phyloP scores from a whole-genome alignment of 2,113 vertebrate genomes.

The Ciconia stormi region DNA sequence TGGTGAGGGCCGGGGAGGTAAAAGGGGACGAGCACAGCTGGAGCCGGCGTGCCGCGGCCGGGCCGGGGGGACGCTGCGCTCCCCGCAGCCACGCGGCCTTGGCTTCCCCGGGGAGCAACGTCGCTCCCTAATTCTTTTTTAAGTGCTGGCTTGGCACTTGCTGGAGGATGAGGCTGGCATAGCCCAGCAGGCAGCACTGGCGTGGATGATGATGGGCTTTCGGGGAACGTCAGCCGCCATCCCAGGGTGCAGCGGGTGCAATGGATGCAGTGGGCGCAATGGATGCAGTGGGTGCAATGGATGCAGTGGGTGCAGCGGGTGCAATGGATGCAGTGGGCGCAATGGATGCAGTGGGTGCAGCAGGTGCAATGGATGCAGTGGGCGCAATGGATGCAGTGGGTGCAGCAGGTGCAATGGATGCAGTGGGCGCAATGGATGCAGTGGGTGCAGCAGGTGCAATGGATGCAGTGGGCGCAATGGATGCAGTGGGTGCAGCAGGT shows the following conservation, averaged over 20 bases:
- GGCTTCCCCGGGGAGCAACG: rapidly evolving
- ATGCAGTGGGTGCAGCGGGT: background rate
- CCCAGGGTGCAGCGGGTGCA: rapidly evolving
- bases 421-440: background rate
- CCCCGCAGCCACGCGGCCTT: rapidly evolving
- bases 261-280: rapidly evolving
- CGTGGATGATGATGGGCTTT: background rate
- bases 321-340: background rate
- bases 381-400: rapidly evolving
- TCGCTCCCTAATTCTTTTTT: background rate
- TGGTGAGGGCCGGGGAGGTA: conserved; percentile 21
- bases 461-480: background rate
- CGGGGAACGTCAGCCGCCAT: background rate
- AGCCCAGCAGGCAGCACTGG: background rate
- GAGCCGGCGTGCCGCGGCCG: rapidly evolving
- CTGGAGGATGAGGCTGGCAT: background rate
- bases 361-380: rapidly evolving
- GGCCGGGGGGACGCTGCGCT: rapidly evolving
- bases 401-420: background rate
- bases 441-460: background rate
- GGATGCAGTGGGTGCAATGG: background rate
- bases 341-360: background rate
- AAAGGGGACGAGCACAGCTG: background rate
- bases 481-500: rapidly evolving
- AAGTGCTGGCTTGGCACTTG: background rate